Base-by-base conservation (phyloP, 1,140 invertebrate species). In the Drosophila funebris region DNA sequence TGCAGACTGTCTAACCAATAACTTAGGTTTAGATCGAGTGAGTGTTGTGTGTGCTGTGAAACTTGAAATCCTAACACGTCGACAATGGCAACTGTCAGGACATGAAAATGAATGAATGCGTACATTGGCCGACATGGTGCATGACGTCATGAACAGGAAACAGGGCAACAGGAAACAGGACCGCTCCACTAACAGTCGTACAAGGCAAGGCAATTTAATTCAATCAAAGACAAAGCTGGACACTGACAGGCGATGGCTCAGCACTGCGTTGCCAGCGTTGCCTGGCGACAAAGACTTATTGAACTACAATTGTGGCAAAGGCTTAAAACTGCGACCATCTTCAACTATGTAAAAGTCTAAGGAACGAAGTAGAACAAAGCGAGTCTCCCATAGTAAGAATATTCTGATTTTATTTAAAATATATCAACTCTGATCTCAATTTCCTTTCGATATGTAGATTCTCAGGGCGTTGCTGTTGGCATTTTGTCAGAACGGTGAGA, bases 151-250 rank as follows among this genome's bases (percentile, higher is more conserved):
- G 48, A 27, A 50, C 58, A 63, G 58, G 43, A 73, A 58, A 69
- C 36, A 52, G n/a, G 58, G 43, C 69, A 58, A 69, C 36, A 52
- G n/a, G 14, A 36, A 18, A 62, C 69, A 41, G 43, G 50, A 62
- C 43, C 24, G n/a, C 31, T 18, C 3, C 9, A 73, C 68, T 56
- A 73, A 73, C 56, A 67, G 56, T 44, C 48, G 31, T 31, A 46
- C 22, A 76, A 63, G 64, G 18, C 62, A 57, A 44, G 68, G 64
- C 66, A 76, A 78, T 87, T 87, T 87, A 87, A 85, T 85, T 87
- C 73, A 85, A 87, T 85, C 82, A 87, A 81, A 85, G 82, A 74
- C 81, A 75, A 74, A 77, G 77, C 81, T 73, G 44, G 48, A 75
- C 72, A 76, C 63, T 78, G 76, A 83, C 71, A 73, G 39, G 60